These are phyloP conservation scores for Lophura swinhoii DNA, from an alignment of 2,797 vertebrate species.

Conservation along the genomic window DNA sequence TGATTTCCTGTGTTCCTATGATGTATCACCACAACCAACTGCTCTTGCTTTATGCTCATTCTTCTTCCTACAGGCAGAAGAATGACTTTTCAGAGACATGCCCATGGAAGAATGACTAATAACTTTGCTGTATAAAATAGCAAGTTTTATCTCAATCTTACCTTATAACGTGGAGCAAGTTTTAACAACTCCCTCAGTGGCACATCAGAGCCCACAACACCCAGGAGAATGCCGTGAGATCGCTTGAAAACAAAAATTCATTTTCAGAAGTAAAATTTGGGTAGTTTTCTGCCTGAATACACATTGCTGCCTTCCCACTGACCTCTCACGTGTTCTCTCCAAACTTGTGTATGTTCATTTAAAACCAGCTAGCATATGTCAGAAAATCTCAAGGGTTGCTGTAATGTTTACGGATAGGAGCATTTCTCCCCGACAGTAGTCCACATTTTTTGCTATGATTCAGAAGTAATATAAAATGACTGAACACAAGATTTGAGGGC, in stretches of 20 bases:
- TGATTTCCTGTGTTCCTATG: background rate
- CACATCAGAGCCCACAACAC: conserved; percentile 94
- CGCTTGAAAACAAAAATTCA: conserved; percentile 78
- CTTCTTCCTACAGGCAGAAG: background rate
- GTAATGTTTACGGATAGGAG: background rate
- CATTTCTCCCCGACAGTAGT: background rate
- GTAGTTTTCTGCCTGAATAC: background rate
- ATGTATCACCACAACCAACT: background rate
- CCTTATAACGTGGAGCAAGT: conserved; percentile 93
- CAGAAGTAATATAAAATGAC: background rate
- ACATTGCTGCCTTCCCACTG: background rate
- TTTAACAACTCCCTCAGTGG: conserved; percentile 92
- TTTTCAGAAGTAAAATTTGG: conserved; percentile 13
- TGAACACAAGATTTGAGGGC: background rate
- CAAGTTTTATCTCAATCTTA: conserved; percentile 58
- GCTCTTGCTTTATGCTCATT: background rate
- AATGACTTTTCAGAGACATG: background rate
- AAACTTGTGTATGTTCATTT: background rate
- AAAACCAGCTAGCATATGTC: background rate
- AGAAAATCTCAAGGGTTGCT: background rate
- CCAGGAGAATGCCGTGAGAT: conserved; percentile 94
- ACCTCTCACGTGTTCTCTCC: background rate
- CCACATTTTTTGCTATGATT: background rate
- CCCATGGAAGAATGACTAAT: background rate
- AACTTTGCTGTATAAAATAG: background rate